A percentile compares a stretch with the other conserved stretches of the same genome.
Evolutionary conservation across 2,797 vertebrate species (phyloP).

Genomic region (Staurois parvus): DNA sequence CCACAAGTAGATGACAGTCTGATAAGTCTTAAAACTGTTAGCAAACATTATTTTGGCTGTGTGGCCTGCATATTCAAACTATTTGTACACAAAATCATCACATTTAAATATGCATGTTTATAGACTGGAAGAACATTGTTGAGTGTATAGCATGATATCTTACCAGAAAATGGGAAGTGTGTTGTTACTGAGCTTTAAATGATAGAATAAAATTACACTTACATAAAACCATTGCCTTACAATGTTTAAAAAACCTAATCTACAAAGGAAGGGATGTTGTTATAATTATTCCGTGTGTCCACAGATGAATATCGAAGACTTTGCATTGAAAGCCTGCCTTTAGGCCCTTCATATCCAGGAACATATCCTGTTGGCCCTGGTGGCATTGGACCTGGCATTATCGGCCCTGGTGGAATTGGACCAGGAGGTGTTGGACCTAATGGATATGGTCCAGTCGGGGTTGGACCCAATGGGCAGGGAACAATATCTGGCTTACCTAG

Average conservation of each 20-base stretch:
- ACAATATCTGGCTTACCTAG: conserved; percentile 73
- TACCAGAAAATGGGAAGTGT: neutral
- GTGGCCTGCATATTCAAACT: neutral
- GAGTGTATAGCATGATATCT: too few species aligned
- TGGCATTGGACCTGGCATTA: conserved; percentile 64
- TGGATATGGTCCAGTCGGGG: conserved; percentile 34
- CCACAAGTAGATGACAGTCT: neutral
- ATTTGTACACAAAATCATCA: too few species aligned
- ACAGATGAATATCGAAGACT: conserved; percentile 88
- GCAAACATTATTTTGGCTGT: neutral
- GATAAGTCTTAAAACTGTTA: neutral
- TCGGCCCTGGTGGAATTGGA: conserved; percentile 65
- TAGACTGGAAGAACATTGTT: neutral
- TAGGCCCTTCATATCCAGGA: conserved; percentile 68
- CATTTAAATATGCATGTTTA: neutral
- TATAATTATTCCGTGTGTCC: conserved; percentile 5
- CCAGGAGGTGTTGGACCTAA: conserved; percentile 62
- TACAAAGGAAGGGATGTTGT: neutral
- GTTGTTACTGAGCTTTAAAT: neutral
- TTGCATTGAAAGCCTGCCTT: conserved; percentile 84
- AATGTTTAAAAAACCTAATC: neutral
- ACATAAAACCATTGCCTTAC: neutral
- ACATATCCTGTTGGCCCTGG: conserved; percentile 66
- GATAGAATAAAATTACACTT: neutral
- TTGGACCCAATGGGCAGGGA: conserved; percentile 68